Evolutionary conservation across 1,140 invertebrate genomes (phyloP).

Genomic region (Metopolophium dirhodum): DNA sequence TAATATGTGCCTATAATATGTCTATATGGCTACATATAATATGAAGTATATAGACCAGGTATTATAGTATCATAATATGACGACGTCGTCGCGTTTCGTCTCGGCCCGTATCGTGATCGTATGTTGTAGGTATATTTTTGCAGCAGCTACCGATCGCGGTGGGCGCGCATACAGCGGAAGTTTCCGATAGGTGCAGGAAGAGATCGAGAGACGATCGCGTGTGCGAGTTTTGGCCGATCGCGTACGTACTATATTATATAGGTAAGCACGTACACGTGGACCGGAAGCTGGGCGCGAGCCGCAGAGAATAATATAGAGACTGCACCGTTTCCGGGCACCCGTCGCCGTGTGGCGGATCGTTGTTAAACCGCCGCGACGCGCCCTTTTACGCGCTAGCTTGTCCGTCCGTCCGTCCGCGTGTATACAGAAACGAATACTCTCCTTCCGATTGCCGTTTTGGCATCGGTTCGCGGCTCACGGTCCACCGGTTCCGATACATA

Average conservation of each 20-base stretch:
- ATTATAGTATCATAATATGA: not conserved
- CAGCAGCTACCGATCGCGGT: not conserved
- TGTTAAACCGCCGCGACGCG: not conserved
- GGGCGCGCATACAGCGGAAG: not conserved
- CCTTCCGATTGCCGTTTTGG: conserved; percentile 49
- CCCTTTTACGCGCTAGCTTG: not conserved
- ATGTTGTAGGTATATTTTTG: not conserved
- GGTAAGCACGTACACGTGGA: not conserved
- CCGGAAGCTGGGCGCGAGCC: not conserved
- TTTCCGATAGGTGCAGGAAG: not conserved
- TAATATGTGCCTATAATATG: too few species aligned
- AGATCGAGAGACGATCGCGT: not conserved
- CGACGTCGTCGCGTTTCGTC: not conserved
- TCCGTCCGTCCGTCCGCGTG: not conserved
- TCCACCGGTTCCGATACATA: not conserved
- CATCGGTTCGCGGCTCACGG: not conserved
- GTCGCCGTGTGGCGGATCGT: not conserved
- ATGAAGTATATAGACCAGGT: too few species aligned
- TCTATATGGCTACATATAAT: too few species aligned
- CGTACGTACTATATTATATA: not conserved
- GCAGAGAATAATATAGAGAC: conserved; percentile 20
- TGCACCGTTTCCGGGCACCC: conserved; percentile 10
- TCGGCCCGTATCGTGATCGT: not conserved
- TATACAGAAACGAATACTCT: not conserved
- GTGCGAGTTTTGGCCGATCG: not conserved